Base-by-base conservation (phyloP, 2,113 vertebrate species). In the Pantherophis guttatus region DNA sequence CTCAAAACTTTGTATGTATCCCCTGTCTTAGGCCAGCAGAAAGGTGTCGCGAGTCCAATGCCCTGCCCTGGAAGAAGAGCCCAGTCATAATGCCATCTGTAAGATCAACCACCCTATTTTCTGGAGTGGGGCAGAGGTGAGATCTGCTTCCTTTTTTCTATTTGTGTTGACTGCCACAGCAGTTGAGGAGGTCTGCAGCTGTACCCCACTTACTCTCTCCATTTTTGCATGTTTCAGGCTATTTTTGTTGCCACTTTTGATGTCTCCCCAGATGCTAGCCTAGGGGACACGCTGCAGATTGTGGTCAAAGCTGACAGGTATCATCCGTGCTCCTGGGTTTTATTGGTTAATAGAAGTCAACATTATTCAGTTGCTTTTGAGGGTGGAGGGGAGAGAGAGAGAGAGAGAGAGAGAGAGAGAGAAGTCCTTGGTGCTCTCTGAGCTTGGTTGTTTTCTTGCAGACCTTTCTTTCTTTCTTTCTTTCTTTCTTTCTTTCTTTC, bases 71-170 rank as follows among this genome's bases (percentile, higher is more conserved):
- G 93, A 94, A 15, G 95, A 87, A 1, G 6, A 4, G 0, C 21
- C 54, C 58, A 96, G 58, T 29, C 57, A 95, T 92, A 94, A 86
- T 52, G 98, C 96, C 81, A 93, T 93, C 52, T 99, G 98, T 89
- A 95, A 70, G 15, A 44, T 98, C 91, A 95, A 97, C 95, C 98
- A 97, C 81, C 98, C 98, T 8, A 98, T 98, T 95, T 97, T 99
- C 59, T 97, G 29, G 15, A 95, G 89, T 53, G 96, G 96, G 0
- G 0, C 92, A 0, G 93, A 96, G 97, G 98, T 98, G 19, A 48
- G 26, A 5, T 4, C 15, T 21, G 19, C 21, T 58, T 90, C 39
- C 2, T 62, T 39, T 12, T 75, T 15, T 15, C n/a, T 54, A 24
- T 48, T 75, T 44, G 6, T 19, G 39, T 75, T 92, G 8, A 48